Percentiles rank a stretch among this genome's conserved stretches.
phyloP scores from a whole-genome alignment of 2,797 vertebrate species.

The Tauraco hartlaubi region DNA sequence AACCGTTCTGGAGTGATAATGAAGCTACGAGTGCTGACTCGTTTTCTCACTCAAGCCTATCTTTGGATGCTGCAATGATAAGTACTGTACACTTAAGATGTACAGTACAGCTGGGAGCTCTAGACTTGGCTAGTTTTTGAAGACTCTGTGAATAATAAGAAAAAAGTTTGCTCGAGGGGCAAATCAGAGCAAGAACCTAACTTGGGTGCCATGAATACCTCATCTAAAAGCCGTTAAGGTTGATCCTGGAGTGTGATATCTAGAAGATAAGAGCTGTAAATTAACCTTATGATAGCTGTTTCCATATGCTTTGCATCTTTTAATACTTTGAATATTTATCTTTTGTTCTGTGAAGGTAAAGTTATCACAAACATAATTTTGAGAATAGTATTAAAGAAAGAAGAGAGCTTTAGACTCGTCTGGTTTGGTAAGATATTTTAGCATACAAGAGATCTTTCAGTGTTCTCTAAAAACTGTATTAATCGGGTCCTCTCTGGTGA shows the following conservation, averaged over 20 bases:
- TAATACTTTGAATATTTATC: not conserved
- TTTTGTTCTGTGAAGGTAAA: not conserved
- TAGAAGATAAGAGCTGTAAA: not conserved
- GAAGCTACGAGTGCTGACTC: not conserved
- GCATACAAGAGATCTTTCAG: not conserved
- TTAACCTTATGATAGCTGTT: not conserved
- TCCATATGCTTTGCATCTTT: not conserved
- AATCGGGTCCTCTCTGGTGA: not conserved
- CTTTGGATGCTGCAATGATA: not conserved
- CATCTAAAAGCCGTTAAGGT: not conserved
- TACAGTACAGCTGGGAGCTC: not conserved
- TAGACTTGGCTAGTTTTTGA: not conserved
- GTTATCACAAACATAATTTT: not conserved
- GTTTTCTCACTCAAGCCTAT: slow-evolving; percentile 37
- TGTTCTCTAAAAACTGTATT: not conserved
- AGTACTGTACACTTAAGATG: not conserved
- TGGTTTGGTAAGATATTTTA: not conserved
- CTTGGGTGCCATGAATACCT: not conserved
- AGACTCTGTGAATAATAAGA: not conserved
- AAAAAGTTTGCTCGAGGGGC: not conserved
- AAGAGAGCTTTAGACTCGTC: not conserved
- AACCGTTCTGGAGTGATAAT: slow-evolving; percentile 6
- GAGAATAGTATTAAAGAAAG: not conserved
- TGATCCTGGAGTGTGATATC: not conserved
- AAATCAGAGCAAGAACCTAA: not conserved